These are phyloP conservation scores for Ericerus pela DNA, from an alignment of 1,140 invertebrate genomes.

Conservation along the genomic window DNA sequence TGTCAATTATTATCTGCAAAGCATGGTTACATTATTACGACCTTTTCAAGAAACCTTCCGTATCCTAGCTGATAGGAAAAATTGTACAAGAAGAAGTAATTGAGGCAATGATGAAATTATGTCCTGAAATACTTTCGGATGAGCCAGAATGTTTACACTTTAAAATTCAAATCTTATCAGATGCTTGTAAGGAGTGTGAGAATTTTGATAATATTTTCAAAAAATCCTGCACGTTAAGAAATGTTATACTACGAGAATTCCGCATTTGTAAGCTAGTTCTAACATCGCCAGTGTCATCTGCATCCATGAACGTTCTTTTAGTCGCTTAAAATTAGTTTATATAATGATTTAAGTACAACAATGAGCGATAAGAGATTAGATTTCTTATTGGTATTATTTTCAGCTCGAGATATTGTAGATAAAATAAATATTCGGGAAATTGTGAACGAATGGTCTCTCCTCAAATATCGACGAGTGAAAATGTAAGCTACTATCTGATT, in stretches of 20 bases:
- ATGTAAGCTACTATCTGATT: constrained; percentile 6
- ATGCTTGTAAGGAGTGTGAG: constrained; percentile 4
- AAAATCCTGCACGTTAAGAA: constrained; percentile 1
- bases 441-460: constrained; percentile 6
- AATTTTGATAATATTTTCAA: constrained; percentile 10
- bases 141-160: constrained; percentile 7
- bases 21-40: not conserved
- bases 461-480: constrained; percentile 2
- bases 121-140: not conserved
- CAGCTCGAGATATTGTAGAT: constrained; percentile 9
- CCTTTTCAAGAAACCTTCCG: constrained; percentile 7
- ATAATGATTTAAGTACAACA: constrained; percentile 6
- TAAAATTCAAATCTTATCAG: constrained; percentile 3
- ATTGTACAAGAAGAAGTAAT: not conserved
- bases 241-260: too few relatives aligned
- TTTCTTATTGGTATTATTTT: constrained; percentile 4
- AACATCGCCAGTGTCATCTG: not conserved
- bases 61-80: not conserved
- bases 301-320: not conserved
- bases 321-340: constrained; percentile 9
- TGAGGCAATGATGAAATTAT: too few relatives aligned
- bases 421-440: constrained; percentile 8
- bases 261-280: not conserved
- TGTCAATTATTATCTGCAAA: constrained; percentile 6
- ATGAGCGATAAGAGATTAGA: constrained; percentile 1